Conservation (phyloP, 2,888 invertebrate species). For the Timema cristinae region DNA sequence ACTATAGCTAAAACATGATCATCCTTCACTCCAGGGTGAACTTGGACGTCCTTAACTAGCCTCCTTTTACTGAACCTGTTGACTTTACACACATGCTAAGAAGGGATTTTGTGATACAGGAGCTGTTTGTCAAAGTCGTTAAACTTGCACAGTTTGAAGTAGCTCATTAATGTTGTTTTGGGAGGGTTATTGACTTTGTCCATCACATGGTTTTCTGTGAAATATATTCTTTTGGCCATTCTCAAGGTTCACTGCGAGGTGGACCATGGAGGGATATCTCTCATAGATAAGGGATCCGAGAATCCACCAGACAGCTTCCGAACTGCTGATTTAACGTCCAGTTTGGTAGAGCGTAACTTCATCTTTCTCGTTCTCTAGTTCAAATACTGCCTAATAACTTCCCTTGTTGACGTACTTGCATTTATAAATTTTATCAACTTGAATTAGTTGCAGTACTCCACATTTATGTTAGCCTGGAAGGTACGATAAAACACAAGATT, state of each 20-base stretch:
- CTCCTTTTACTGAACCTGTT: conserved; percentile 17
- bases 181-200: background rate
- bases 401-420: conserved; percentile 33
- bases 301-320: conserved; percentile 32
- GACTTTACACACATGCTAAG: conserved; percentile 32
- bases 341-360: conserved; percentile 37
- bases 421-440: conserved; percentile 13
- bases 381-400: conserved; percentile 32
- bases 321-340: conserved; percentile 36
- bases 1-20: conserved; percentile 32
- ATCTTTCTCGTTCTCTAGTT: conserved; percentile 34
- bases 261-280: conserved; percentile 3
- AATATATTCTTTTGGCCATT: conserved; percentile 10
- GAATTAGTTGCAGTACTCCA: conserved; percentile 24
- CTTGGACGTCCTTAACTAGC: conserved; percentile 17
- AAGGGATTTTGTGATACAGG: conserved; percentile 32
- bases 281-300: conserved; percentile 15
- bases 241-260: conserved; percentile 14
- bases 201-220: background rate
- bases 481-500: conserved; percentile 26
- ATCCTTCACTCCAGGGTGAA: conserved; percentile 29
- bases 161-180: background rate
- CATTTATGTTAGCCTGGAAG: conserved; percentile 33
- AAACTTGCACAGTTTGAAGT: background rate
- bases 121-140: conserved; percentile 12